Conservation (phyloP, 1,140 invertebrate genomes). For the Archegozetes longisetosus region DNA sequence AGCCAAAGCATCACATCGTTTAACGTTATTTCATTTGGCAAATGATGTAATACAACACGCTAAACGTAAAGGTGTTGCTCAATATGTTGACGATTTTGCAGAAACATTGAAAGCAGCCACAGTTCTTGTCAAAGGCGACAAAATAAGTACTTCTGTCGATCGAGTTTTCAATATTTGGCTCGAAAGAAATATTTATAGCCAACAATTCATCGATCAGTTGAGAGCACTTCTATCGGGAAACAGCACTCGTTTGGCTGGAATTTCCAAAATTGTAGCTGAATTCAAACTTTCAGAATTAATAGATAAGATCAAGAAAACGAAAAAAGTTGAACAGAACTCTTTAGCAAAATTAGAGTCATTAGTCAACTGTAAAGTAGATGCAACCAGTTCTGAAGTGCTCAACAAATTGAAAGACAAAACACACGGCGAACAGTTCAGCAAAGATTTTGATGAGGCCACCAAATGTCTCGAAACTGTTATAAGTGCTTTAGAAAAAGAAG, state of each 20-base stretch:
- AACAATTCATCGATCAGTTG: slow-evolving; percentile 66
- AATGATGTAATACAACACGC: slow-evolving; percentile 99
- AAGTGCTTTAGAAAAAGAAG: slow-evolving; percentile 56
- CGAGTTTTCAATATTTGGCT: slow-evolving; percentile 89
- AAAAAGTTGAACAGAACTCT: slow-evolving; percentile 8
- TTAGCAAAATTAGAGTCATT: slow-evolving; percentile 2
- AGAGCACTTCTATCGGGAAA: slow-evolving; percentile 1
- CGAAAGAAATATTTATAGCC: slow-evolving; percentile 67
- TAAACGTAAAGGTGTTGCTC: slow-evolving; percentile 62
- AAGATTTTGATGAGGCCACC: slow-evolving; percentile 64
- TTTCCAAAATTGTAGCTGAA: slow-evolving; percentile 28
- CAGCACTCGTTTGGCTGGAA: slow-evolving; percentile 17
- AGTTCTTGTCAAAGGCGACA: slow-evolving; percentile 74
- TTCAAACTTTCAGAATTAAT: slow-evolving; percentile 41
- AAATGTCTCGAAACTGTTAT: slow-evolving; percentile 61
- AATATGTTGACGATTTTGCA: slow-evolving; percentile 78
- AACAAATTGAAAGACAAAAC: slow-evolving; percentile 44
- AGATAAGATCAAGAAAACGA: slow-evolving; percentile 32
- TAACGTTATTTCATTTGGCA: slow-evolving; percentile 90
- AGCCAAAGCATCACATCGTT: slow-evolving; percentile 24
- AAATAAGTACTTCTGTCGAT: slow-evolving; percentile 63
- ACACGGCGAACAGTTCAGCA: slow-evolving; percentile 67
- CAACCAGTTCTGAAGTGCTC: slow-evolving; percentile 8
- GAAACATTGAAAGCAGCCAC: slow-evolving; percentile 75
- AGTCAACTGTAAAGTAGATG: not conserved